phyloP scores from a whole-genome alignment of 30 jellyfish, hydroid and myxozoan species.

The Aurelia coerulea region DNA sequence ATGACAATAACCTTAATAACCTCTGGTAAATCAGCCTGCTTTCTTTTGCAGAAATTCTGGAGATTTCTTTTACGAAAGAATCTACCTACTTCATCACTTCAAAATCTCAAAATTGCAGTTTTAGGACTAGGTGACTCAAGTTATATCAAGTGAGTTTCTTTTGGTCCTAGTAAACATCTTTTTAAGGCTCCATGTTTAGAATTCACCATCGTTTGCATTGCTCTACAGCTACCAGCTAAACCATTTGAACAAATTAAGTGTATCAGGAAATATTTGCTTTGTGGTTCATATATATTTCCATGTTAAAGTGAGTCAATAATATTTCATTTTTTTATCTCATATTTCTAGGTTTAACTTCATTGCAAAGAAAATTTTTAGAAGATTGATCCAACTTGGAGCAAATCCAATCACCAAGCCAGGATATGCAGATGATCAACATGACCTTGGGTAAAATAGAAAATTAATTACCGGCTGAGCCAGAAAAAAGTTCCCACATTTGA shows the following conservation, averaged over 20 bases:
- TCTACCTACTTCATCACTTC: conserved; percentile 80
- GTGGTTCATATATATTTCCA: too few species aligned
- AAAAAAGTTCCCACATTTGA: too few species aligned
- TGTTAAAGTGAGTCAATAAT: too few species aligned
- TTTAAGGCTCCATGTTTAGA: too few species aligned
- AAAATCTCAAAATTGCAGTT: conserved; percentile 81
- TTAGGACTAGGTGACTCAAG: conserved; percentile 98
- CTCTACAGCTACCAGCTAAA: too few species aligned
- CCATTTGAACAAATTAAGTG: too few species aligned
- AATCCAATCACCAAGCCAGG: conserved; percentile 55
- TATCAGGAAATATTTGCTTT: too few species aligned
- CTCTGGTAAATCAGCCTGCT: not conserved
- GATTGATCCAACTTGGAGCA: conserved; percentile 95
- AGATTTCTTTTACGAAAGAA: conserved; percentile 81
- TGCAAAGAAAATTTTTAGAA: conserved; percentile 88
- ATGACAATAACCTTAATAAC: too few species aligned
- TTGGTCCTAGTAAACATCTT: too few species aligned
- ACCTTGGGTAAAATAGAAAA: conserved; percentile 73
- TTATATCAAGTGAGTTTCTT: conserved; percentile 78
- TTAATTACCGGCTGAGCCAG: too few species aligned
- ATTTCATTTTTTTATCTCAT: too few species aligned
- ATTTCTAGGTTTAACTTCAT: conserved; percentile 75
- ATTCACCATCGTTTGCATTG: too few species aligned
- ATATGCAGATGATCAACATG: conserved; percentile 97
- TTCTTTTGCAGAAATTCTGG: conserved; percentile 83